A percentile compares a stretch with the other conserved stretches of the same genome.
Evolutionary conservation across 2,797 vertebrate genomes (phyloP).

Genomic region (Synanceia verrucosa): DNA sequence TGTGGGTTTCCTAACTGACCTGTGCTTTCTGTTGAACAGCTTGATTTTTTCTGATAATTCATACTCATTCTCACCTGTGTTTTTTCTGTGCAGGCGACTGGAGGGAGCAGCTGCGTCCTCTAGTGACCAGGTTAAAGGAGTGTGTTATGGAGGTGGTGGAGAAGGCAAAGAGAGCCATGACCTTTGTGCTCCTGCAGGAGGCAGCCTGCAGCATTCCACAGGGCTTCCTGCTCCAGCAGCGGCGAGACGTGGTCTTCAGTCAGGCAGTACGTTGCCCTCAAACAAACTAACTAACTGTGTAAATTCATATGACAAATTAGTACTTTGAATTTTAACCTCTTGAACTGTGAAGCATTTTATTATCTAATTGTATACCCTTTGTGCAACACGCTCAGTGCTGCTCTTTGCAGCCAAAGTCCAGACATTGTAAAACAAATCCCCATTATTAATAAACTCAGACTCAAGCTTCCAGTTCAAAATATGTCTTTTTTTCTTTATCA

Average conservation of each 20-base stretch:
- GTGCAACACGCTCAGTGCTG: background rate
- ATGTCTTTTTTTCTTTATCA: too few species aligned
- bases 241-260: conserved; percentile 95
- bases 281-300: background rate
- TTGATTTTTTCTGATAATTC: background rate
- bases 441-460: background rate
- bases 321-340: background rate
- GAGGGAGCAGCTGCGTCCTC: conserved; percentile 90
- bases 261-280: conserved; percentile 90
- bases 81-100: conserved; percentile 84
- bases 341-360: background rate
- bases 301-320: background rate
- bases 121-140: conserved; percentile 90
- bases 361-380: background rate
- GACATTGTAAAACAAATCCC: background rate
- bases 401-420: too few species aligned
- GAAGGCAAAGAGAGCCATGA: conserved; percentile 92
- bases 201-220: conserved; percentile 93
- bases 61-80: background rate
- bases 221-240: conserved; percentile 90
- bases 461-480: background rate
- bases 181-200: conserved; percentile 95
- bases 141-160: conserved; percentile 93
- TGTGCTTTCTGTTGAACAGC: background rate
- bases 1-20: background rate